Conservation (phyloP, 2,888 invertebrate species). For the Cryptocephalus moraei region DNA sequence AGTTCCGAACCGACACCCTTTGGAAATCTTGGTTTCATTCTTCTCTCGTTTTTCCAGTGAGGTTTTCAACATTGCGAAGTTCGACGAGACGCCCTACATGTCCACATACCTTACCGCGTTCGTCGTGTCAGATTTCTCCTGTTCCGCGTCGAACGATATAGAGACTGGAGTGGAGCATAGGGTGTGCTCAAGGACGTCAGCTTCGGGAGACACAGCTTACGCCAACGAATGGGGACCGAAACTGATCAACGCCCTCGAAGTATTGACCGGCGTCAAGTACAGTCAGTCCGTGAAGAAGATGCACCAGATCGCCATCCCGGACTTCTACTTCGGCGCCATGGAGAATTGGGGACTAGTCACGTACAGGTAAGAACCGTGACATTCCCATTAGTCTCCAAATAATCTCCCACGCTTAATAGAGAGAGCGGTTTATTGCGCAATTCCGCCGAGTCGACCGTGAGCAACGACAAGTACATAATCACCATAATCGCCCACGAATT, state of each 20-base stretch:
- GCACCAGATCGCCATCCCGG: constrained; percentile 77
- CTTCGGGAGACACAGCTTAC: constrained; percentile 6
- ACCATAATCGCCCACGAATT: constrained; percentile 66
- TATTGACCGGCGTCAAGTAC: constrained; percentile 18
- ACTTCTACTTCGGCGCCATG: constrained; percentile 80
- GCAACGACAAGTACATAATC: too few species aligned
- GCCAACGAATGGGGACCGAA: constrained; percentile 17
- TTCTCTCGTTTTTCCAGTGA: too few species aligned
- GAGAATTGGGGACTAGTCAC: constrained; percentile 87
- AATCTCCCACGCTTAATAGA: too few species aligned
- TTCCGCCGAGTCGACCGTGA: too few species aligned
- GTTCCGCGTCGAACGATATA: constrained; percentile 2
- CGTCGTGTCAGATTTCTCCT: constrained; percentile 64
- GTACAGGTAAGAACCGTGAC: constrained; percentile 46
- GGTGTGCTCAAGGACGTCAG: constrained; percentile 18
- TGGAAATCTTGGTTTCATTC: too few species aligned
- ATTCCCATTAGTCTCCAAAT: too few species aligned
- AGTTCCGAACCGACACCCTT: too few species aligned
- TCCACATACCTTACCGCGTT: constrained; percentile 82
- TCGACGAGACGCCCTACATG: constrained; percentile 47
- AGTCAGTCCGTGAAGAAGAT: constrained; percentile 49
- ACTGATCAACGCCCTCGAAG: constrained; percentile 13
- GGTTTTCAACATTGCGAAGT: too few species aligned
- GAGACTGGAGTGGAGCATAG: constrained; percentile 4
- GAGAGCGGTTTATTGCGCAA: too few species aligned